Conservation (phyloP, 2,888 invertebrate genomes). For the Pheosia gnoma region DNA sequence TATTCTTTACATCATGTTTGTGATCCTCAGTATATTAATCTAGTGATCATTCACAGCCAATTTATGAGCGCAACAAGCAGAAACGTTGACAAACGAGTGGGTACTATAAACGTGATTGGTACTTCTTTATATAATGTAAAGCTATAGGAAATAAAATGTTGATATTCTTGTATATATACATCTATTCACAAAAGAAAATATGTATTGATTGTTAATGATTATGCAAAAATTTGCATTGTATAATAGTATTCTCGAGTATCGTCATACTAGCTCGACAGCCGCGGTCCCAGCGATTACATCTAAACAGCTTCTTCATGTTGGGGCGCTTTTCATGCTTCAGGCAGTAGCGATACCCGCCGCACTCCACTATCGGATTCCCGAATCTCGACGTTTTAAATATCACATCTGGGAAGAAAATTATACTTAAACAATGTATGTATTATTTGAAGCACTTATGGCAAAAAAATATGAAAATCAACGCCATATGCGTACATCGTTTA, state of each 20-base stretch:
- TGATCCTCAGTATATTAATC: too few relatives aligned
- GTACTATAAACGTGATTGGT: too few relatives aligned
- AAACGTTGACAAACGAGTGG: too few relatives aligned
- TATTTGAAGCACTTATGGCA: background rate
- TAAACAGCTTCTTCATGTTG: constrained; percentile 32
- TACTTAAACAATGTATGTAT: background rate
- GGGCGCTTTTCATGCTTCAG: constrained; percentile 33
- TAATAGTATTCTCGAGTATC: constrained; percentile 26
- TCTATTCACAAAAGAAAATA: background rate
- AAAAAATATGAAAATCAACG: background rate
- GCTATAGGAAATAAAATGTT: too few relatives aligned
- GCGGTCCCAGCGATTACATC: constrained; percentile 41
- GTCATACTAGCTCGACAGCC: constrained; percentile 42
- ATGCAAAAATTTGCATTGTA: constrained; percentile 18
- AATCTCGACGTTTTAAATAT: constrained; percentile 20
- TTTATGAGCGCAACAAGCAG: too few relatives aligned
- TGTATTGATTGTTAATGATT: constrained; percentile 17
- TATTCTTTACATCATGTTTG: too few relatives aligned
- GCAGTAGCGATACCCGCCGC: constrained; percentile 39
- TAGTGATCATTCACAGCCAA: too few relatives aligned
- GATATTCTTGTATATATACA: too few relatives aligned
- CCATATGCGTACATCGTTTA: background rate
- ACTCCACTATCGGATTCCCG: constrained; percentile 42
- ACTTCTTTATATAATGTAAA: too few relatives aligned
- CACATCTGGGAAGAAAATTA: constrained; percentile 18